Evolutionary conservation across 1,140 invertebrate species (phyloP).

Genomic region (Pentalonia nigronervosa): DNA sequence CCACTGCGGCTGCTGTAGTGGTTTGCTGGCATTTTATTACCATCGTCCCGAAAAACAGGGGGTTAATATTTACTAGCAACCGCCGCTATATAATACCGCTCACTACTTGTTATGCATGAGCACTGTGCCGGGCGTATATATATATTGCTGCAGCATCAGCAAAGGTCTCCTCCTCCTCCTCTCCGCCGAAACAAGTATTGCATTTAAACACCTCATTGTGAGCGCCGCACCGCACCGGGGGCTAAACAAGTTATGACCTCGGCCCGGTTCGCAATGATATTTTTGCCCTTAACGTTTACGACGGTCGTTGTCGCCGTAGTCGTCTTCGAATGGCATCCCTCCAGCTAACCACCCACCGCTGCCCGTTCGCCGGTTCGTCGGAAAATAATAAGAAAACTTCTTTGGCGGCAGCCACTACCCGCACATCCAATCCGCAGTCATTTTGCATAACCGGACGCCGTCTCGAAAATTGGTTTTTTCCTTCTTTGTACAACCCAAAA

Average conservation of each 20-base stretch:
- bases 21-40: conserved; percentile 51
- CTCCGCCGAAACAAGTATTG: conserved; percentile 43
- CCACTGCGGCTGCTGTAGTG: neutral
- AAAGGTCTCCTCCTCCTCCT: neutral
- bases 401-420: neutral
- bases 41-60: neutral
- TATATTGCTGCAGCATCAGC: conserved; percentile 35
- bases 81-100: conserved; percentile 17
- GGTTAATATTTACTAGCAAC: conserved; percentile 43
- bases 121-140: conserved; percentile 5
- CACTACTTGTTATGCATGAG: conserved; percentile 58
- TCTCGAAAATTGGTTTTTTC: conserved; percentile 40
- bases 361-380: neutral
- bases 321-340: conserved; percentile 15
- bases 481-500: neutral
- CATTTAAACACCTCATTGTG: conserved; percentile 58
- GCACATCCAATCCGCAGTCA: neutral
- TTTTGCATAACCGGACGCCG: conserved; percentile 46
- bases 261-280: conserved; percentile 35
- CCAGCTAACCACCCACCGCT: neutral
- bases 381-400: conserved; percentile 53
- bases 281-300: conserved; percentile 36
- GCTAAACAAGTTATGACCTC: conserved; percentile 38
- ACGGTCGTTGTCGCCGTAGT: conserved; percentile 2
- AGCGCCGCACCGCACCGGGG: neutral